Base-by-base conservation (phyloP, 2,797 vertebrate species). In the Phataginus tetradactyla region DNA sequence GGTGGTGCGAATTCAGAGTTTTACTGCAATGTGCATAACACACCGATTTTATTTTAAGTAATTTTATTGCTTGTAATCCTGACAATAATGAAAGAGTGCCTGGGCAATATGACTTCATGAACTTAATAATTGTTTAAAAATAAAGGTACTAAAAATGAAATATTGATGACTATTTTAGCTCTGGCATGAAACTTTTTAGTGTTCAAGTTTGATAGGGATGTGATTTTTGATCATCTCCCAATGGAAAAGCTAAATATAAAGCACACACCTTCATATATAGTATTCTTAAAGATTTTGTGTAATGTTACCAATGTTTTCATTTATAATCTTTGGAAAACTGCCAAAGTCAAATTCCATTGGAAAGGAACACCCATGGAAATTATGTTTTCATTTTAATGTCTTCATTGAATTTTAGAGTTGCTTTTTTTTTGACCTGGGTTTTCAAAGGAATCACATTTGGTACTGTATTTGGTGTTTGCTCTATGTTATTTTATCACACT, bases 171-270 rank as follows among this genome's bases (percentile, higher is more conserved):
- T 74, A 72, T 63, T 95, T 91, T 80, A 74, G 17, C 51, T 90
- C 93, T 93, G 84, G 9, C n/a, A 87, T 74, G 85, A 71, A 93
- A 37, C 4, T 14, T 84, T 92, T 81, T 75, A 77, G 32, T 74
- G 17, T 94, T 94, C 94, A 86, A 91, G 92, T 91, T 84, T 92
- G 71, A 72, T 90, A 96, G 87, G 45, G 84, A 72, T 80, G 49
- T 92, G 32, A 4, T 92, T 97, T 96, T 96, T 95, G 42, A 83
- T 88, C 66, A 85, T 95, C 74, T 95, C 42, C 90, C 21, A 92
- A 37, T 59, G 68, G 49, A 81, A 91, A 88, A 12, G 12, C 49
- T 92, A 95, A 74, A 96, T 57, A 92, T 81, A 92, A 90, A 61
- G 59, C 29, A 77, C 34, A 57, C 78, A 3, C 21, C 51, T 90